Conservation (phyloP, 2,888 invertebrate species). For the Orthosia incerta region DNA sequence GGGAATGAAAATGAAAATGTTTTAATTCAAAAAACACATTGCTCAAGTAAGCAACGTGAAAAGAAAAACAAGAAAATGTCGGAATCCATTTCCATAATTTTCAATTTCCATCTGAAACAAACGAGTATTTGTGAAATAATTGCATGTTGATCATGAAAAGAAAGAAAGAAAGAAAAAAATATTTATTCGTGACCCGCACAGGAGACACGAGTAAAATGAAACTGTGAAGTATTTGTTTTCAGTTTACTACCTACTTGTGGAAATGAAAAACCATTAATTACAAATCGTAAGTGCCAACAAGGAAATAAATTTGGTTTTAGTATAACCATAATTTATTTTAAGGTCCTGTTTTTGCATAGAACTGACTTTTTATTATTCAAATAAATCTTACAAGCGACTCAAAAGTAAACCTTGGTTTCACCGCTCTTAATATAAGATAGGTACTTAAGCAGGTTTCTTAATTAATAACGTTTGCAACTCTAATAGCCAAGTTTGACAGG, state of each 20-base stretch:
- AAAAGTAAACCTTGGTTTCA: neutral
- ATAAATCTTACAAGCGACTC: neutral
- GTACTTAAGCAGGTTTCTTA: neutral
- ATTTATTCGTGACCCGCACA: too few relatives aligned
- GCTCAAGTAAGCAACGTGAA: conserved; percentile 12
- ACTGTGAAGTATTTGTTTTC: conserved; percentile 3
- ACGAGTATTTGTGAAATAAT: conserved; percentile 29
- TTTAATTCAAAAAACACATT: conserved; percentile 28
- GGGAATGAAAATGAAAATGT: conserved; percentile 10
- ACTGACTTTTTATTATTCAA: neutral
- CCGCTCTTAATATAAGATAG: neutral
- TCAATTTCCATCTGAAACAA: conserved; percentile 26
- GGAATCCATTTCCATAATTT: conserved; percentile 31
- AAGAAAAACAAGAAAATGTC: conserved; percentile 14
- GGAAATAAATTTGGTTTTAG: neutral
- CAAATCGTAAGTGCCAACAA: neutral
- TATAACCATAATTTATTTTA: neutral
- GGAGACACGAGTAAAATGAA: too few relatives aligned
- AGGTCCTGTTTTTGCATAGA: neutral
- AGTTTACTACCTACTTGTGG: conserved; percentile 6
- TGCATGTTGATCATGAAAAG: conserved; percentile 18
- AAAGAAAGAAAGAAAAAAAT: too few relatives aligned
- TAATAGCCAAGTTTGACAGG: too few relatives aligned
- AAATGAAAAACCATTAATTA: neutral
- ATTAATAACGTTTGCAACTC: too few relatives aligned